Conservation (phyloP, 1,140 invertebrate genomes). For the Micrasema minimum region DNA sequence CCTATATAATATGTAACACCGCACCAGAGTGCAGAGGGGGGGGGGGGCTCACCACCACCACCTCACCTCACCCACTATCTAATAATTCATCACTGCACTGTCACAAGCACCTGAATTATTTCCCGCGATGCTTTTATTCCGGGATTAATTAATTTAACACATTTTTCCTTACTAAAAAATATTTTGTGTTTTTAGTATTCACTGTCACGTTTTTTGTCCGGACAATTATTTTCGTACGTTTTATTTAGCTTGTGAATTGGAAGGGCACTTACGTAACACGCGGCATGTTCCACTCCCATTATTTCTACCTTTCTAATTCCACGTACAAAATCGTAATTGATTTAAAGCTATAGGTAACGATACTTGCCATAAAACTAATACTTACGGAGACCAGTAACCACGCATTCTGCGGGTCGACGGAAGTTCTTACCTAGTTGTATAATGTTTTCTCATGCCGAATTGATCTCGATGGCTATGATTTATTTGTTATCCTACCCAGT, state of each 20-base stretch:
- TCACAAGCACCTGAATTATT: constrained; percentile 20
- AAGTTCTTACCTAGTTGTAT: too few species aligned
- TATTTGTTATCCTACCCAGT: too few species aligned
- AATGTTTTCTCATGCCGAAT: too few species aligned
- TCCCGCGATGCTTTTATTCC: constrained; percentile 19
- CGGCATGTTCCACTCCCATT: constrained; percentile 25
- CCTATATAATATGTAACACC: not conserved
- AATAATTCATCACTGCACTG: constrained; percentile 24
- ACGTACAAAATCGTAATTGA: constrained; percentile 23
- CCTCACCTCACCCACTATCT: not conserved
- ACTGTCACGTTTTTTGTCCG: constrained; percentile 10
- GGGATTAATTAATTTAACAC: constrained; percentile 19
- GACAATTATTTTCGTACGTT: constrained; percentile 13
- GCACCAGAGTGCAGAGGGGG: not conserved
- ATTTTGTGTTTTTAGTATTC: constrained; percentile 12
- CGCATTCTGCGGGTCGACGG: too few species aligned
- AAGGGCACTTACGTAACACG: constrained; percentile 18
- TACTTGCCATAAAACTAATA: not conserved
- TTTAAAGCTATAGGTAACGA: constrained; percentile 19
- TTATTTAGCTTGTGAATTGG: constrained; percentile 19
- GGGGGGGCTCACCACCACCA: too few species aligned
- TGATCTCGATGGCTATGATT: too few species aligned
- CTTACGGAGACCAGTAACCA: not conserved
- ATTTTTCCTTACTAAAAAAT: constrained; percentile 1
- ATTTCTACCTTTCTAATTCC: constrained; percentile 26